phyloP scores from a whole-genome alignment of 2,113 vertebrate genomes.

The Sphaerodactylus townsendi region DNA sequence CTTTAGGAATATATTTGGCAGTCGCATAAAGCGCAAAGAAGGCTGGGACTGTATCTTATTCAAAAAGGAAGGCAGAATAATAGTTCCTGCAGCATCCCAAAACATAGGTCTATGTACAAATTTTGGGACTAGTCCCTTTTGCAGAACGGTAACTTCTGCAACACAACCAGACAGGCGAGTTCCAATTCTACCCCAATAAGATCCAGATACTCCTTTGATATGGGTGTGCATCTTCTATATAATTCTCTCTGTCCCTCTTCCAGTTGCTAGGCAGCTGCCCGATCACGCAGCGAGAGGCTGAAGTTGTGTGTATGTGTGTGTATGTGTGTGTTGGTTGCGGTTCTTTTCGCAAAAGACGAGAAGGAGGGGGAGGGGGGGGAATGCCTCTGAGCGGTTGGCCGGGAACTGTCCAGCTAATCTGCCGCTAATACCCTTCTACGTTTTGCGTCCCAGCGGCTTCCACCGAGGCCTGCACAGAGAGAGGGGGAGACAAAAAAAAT shows the following conservation, averaged over 20 bases:
- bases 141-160: background rate
- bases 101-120: background rate
- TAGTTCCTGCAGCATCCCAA: background rate
- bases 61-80: background rate
- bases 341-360: background rate
- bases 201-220: background rate
- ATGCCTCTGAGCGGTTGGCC: background rate
- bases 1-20: background rate
- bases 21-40: background rate
- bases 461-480: slow-evolving; percentile 34
- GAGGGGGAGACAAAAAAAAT: no score
- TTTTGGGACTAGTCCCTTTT: background rate
- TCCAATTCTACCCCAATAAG: background rate
- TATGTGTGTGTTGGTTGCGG: accelerated
- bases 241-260: background rate
- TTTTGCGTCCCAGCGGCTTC: slow-evolving; percentile 66
- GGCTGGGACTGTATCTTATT: background rate
- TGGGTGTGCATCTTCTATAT: background rate
- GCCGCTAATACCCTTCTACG: slow-evolving; percentile 73
- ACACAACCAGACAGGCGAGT: background rate
- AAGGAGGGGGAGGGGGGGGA: background rate
- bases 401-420: slow-evolving; percentile 76
- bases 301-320: background rate
- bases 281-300: accelerated
- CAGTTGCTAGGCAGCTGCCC: slow-evolving; percentile 70